Evolutionary conservation across 2,888 invertebrate genomes (phyloP), one percentile per base, ranked within the genome.

Genomic region (Euplexia lucipara): DNA sequence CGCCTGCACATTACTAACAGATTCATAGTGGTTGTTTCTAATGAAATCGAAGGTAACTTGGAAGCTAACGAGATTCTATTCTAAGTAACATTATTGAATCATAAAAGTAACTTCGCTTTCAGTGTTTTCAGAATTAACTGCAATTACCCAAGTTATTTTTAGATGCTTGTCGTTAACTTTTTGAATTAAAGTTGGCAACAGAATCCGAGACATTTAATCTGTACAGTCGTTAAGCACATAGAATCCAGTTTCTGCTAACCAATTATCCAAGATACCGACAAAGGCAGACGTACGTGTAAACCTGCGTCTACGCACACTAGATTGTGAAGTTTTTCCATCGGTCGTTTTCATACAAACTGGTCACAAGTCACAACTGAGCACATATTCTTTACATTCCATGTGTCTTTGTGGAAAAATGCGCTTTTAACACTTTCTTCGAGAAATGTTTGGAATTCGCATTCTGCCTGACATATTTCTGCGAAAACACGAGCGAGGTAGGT

Each of bases 341-440:
- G 62, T 58, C 35, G 71, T 69, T 81, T 81, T 79, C 68, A 59
- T 64, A 65, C 60, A 51, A 79, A 75, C 61, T 65, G 41, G 64
- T 58, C 56, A 45, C 51, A 71, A 51, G 45, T 32, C 67, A 56
- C 56, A 47, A 47, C 51, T 34, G 22, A 60, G 37, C 14, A 54
- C 47, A 54, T 47, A 67, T 63, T 57, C 37, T 70, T 75, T 71
- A 73, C 66, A 81, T 83, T 81, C 70, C 54, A 22, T 66, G 54
- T 57, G 53, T 58, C 41, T 78, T 76, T 74, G 47, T 62, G 52
- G 71, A 69, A 76, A 70, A 75, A 81, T 75, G 75, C 67, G 49
- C 72, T 75, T 79, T 72, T 81, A 79, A 81, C 82, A 78, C 82
- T 81, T 79, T 78, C 73, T 73, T 65, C 48, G 48, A 69, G 72